Evolutionary conservation across 1,140 invertebrate species (phyloP).

Genomic region (Trachymyrmex cornetzi): DNA sequence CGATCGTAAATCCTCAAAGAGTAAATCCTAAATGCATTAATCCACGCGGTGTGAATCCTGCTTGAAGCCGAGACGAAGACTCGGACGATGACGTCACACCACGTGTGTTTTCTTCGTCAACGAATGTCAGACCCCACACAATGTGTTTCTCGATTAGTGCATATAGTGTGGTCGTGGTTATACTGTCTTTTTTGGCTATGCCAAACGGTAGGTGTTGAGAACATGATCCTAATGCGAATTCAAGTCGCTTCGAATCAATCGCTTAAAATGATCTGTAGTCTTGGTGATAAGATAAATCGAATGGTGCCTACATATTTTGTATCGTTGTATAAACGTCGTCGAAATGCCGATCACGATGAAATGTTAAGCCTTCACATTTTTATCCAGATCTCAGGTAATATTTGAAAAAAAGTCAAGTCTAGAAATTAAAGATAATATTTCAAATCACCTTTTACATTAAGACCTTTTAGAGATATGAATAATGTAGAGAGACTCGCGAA

Average conservation of each 20-base stretch:
- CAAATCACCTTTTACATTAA: background rate
- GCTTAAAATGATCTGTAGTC: background rate
- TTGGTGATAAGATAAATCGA: background rate
- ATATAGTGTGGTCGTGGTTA: constrained; percentile 25
- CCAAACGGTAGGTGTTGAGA: background rate
- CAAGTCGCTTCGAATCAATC: background rate
- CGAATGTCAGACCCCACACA: constrained; percentile 71
- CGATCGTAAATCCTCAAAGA: constrained; percentile 18
- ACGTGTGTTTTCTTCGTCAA: constrained; percentile 52
- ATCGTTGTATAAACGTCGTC: constrained; percentile 32
- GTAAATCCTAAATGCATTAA: constrained; percentile 27
- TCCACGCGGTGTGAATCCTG: constrained; percentile 16
- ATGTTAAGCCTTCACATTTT: background rate
- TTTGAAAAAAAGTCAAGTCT: background rate
- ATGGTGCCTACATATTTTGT: background rate
- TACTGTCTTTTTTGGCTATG: constrained; percentile 15
- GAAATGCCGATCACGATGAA: constrained; percentile 24
- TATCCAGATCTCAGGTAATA: constrained; percentile 34
- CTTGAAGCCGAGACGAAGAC: background rate
- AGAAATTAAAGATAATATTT: background rate
- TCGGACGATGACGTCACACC: constrained; percentile 44
- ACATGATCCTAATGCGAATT: background rate
- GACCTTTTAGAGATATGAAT: background rate
- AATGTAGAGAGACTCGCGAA: background rate
- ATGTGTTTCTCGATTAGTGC: constrained; percentile 75